A percentile compares a stretch with the other conserved stretches of the same genome.
Conservation (phyloP, 23 tunicate genomes). For the Styela plicata region DNA sequence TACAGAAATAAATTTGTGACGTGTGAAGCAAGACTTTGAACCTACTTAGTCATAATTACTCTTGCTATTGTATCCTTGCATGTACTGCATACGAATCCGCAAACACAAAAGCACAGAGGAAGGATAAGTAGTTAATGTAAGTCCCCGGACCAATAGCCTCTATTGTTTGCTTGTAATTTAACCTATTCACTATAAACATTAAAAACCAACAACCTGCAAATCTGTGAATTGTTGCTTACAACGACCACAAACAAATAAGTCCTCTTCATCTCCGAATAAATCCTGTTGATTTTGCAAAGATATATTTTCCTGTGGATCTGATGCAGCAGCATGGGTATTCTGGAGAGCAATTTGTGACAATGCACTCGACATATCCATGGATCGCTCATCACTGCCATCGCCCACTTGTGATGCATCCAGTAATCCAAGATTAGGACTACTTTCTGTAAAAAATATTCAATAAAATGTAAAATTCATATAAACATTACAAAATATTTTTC, state of each 20-base stretch:
- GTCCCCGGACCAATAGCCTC: too few relatives aligned
- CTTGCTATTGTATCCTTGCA: too few relatives aligned
- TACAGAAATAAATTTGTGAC: too few relatives aligned
- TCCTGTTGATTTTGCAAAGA: neutral
- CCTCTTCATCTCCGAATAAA: conserved; percentile 25
- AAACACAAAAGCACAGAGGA: too few relatives aligned
- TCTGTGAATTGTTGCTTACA: conserved; percentile 27
- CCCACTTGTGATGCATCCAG: conserved; percentile 11
- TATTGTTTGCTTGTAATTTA: too few relatives aligned
- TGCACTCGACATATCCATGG: conserved; percentile 9
- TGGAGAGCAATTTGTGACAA: conserved; percentile 15
- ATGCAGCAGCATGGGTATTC: neutral
- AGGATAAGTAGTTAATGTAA: too few relatives aligned
- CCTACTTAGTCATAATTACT: too few relatives aligned
- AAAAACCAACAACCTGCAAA: conserved; percentile 20
- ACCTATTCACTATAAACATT: too few relatives aligned
- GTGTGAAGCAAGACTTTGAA: too few relatives aligned
- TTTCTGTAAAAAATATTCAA: neutral
- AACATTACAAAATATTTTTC: neutral
- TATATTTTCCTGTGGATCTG: neutral
- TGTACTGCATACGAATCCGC: too few relatives aligned
- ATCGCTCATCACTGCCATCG: neutral
- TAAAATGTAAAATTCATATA: too few relatives aligned
- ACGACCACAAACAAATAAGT: conserved; percentile 13
- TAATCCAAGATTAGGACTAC: neutral